These are phyloP conservation scores for Aphodius sticticus DNA, from an alignment of 2,888 invertebrate species.

Conservation along the genomic window DNA sequence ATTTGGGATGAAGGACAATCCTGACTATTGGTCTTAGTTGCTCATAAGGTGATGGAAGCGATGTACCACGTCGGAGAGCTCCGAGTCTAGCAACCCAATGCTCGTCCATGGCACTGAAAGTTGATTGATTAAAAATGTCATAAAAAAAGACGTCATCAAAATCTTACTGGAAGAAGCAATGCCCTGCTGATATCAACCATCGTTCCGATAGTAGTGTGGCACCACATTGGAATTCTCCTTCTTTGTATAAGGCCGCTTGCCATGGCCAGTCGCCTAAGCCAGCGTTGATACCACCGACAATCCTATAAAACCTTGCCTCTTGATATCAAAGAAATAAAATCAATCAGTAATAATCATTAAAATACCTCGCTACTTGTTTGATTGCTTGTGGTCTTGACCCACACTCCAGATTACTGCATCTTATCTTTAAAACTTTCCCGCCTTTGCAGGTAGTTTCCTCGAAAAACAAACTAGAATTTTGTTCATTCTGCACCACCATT, in stretches of 20 bases:
- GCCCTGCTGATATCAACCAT: conserved; percentile 83
- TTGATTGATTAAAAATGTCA: not conserved
- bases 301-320: conserved; percentile 63
- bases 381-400: conserved; percentile 73
- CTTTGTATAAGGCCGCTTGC: conserved; percentile 86
- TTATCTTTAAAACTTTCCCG: conserved; percentile 71
- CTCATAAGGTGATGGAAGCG: conserved; percentile 79
- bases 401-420: conserved; percentile 74
- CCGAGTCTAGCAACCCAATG: conserved; percentile 85
- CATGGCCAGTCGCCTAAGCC: conserved; percentile 83
- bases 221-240: conserved; percentile 86
- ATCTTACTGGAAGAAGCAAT: conserved; percentile 82
- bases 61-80: conserved; percentile 74
- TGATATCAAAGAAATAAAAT: not conserved
- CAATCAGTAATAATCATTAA: not conserved
- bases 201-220: conserved; percentile 74
- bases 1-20: conserved; percentile 76
- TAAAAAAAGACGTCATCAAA: conserved; percentile 9
- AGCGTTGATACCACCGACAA: conserved; percentile 82
- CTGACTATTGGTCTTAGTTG: conserved; percentile 71
- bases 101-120: conserved; percentile 71
- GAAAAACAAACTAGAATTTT: conserved; percentile 72
- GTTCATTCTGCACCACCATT: conserved; percentile 49
- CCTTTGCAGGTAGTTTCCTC: conserved; percentile 69
- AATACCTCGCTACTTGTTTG: conserved; percentile 73